These are phyloP conservation scores for Drosophila nigrodunni DNA, from an alignment of 1,140 invertebrate species.

Conservation along the genomic window DNA sequence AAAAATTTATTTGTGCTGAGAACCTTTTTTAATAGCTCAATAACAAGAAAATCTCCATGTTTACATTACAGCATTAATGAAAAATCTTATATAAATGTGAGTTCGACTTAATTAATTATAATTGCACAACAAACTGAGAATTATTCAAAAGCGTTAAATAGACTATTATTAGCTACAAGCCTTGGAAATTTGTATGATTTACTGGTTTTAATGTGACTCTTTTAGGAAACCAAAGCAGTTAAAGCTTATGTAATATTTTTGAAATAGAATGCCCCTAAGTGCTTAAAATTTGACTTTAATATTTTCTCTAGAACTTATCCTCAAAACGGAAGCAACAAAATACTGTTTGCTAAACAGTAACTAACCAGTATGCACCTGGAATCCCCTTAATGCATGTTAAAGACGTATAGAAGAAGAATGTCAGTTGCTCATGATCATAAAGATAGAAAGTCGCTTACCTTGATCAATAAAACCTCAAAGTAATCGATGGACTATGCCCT, in stretches of 20 bases:
- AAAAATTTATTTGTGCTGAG: too few relatives aligned
- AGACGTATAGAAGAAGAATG: background rate
- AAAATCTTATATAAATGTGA: background rate
- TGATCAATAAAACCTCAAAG: background rate
- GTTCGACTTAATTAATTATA: background rate
- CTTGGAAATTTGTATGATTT: background rate
- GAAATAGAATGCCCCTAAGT: too few relatives aligned
- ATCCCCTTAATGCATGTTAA: conserved; percentile 86
- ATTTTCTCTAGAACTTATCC: background rate
- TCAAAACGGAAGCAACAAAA: conserved; percentile 12
- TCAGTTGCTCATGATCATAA: background rate
- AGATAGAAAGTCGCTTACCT: background rate
- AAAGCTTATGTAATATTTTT: too few relatives aligned
- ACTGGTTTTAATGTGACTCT: too few relatives aligned
- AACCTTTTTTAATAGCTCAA: background rate
- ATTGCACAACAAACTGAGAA: background rate
- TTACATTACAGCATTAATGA: conserved; percentile 18
- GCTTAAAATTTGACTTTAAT: background rate
- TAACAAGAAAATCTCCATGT: conserved; percentile 49
- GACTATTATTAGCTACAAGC: background rate
- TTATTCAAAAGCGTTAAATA: conserved; percentile 4
- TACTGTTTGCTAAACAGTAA: conserved; percentile 23
- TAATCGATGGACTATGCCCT: too few relatives aligned
- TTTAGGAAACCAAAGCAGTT: too few relatives aligned
- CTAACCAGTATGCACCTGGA: conserved; percentile 90